Conservation (phyloP, 2,888 invertebrate species). For the Vesta saturnalis region DNA sequence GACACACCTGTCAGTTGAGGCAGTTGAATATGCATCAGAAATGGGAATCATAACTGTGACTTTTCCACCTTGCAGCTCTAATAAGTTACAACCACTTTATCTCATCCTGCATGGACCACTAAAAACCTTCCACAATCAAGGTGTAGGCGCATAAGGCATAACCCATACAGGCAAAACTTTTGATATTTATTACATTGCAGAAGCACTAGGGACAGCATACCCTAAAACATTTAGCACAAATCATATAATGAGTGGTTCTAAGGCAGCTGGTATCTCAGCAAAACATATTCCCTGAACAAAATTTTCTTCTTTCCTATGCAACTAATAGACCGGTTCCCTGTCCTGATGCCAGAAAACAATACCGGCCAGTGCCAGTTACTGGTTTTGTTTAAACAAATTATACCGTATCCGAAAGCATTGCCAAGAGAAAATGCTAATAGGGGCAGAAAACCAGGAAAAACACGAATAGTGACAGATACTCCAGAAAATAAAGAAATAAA, state of each 20-base stretch:
- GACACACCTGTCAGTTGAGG: too few species aligned
- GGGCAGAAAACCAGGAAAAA: background rate
- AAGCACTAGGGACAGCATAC: background rate
- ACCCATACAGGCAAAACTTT: background rate
- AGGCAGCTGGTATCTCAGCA: background rate
- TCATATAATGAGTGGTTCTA: background rate
- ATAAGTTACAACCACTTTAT: too few species aligned
- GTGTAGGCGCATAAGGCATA: background rate
- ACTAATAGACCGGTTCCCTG: too few species aligned
- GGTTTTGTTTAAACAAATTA: too few species aligned
- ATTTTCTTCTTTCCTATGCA: too few species aligned
- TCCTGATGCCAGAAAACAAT: too few species aligned
- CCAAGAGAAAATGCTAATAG: too few species aligned
- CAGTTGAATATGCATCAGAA: too few species aligned
- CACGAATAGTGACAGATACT: background rate
- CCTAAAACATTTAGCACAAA: background rate
- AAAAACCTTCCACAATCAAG: too few species aligned
- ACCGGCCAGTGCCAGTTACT: too few species aligned
- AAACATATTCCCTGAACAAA: background rate
- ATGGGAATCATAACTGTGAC: constrained; percentile 6
- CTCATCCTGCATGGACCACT: too few species aligned
- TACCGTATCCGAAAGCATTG: too few species aligned
- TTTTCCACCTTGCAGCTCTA: background rate
- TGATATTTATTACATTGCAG: background rate
- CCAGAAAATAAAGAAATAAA: background rate